A percentile compares a stretch with the other conserved stretches of the same genome.
These are phyloP conservation scores for Danaus chrysippus DNA, from an alignment of 2,888 invertebrate genomes.

Conservation along the genomic window DNA sequence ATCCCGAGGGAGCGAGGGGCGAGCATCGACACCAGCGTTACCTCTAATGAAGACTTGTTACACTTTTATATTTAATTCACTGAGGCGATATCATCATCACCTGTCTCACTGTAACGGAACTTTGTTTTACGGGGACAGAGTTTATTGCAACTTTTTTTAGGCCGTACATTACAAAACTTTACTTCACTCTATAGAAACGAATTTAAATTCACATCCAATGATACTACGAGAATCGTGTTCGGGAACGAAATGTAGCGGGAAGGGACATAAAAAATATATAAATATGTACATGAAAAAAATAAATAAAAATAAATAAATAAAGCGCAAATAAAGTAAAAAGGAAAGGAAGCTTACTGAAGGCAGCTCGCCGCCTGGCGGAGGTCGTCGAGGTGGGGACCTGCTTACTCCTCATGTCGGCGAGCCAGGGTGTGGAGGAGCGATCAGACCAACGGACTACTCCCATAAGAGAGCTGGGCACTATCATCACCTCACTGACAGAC, in stretches of 20 bases:
- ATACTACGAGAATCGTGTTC: constrained; percentile 1
- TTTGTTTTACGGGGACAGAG: constrained; percentile 29
- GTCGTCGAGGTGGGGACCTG: constrained; percentile 75
- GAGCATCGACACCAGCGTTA: constrained; percentile 56
- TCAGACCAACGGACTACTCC: constrained; percentile 76
- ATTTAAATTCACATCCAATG: not conserved
- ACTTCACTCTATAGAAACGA: not conserved
- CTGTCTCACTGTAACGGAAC: constrained; percentile 42
- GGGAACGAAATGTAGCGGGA: constrained; percentile 33
- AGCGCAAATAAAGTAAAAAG: constrained; percentile 69
- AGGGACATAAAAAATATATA: constrained; percentile 29
- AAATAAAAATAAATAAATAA: constrained; percentile 44
- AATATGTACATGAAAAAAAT: constrained; percentile 23
- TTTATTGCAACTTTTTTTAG: constrained; percentile 13
- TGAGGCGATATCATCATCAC: constrained; percentile 64
- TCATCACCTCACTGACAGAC: constrained; percentile 64
- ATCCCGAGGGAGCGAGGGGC: constrained; percentile 71
- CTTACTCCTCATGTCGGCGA: constrained; percentile 77
- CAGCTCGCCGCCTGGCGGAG: constrained; percentile 77
- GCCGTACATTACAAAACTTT: constrained; percentile 10
- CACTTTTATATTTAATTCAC: constrained; percentile 64
- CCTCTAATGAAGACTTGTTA: constrained; percentile 71
- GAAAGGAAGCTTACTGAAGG: constrained; percentile 77
- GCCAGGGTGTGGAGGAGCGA: constrained; percentile 74
- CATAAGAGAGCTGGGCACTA: constrained; percentile 75